A percentile compares a stretch with the other conserved stretches of the same genome.
These are phyloP conservation scores for Orientallactaga bullata DNA, from an alignment of 2,113 vertebrate species.

Conservation along the genomic window DNA sequence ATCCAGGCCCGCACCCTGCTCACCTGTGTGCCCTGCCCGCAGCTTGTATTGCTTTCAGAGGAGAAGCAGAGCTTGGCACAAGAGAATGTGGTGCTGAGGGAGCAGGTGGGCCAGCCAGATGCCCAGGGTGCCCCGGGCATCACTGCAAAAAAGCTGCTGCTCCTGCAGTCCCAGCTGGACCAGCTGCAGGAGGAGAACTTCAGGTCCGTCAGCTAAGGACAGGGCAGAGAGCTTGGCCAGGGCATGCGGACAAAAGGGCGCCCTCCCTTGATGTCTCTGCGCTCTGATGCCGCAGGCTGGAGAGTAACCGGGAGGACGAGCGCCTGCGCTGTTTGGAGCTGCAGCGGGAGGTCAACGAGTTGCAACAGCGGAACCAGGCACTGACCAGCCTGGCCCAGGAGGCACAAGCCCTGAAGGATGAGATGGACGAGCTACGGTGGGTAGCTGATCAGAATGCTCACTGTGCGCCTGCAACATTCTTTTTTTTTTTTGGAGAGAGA, in stretches of 20 bases:
- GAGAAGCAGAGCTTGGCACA: conserved; percentile 89
- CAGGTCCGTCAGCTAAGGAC: conserved; percentile 84
- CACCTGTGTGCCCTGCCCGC: not conserved
- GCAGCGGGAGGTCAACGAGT: conserved; percentile 88
- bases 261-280: not conserved
- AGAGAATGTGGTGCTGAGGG: conserved; percentile 88
- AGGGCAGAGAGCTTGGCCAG: not conserved
- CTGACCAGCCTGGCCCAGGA: conserved; percentile 94
- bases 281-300: conserved; percentile 82
- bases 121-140: conserved; percentile 87
- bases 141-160: conserved; percentile 92
- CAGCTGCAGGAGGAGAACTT: conserved; percentile 96
- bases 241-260: not conserved
- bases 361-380: conserved; percentile 92
- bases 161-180: conserved; percentile 95
- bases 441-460: conserved; percentile 21
- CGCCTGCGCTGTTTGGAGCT: conserved; percentile 86
- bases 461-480: not conserved
- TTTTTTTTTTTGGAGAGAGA: too few species aligned
- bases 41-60: conserved; percentile 90
- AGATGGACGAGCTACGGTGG: conserved; percentile 96
- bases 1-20: not conserved
- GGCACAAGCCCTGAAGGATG: conserved; percentile 93
- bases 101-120: conserved; percentile 82
- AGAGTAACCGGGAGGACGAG: conserved; percentile 91